Conservation (phyloP, 2,113 vertebrate genomes). For the Ceuthmochares aereus region DNA sequence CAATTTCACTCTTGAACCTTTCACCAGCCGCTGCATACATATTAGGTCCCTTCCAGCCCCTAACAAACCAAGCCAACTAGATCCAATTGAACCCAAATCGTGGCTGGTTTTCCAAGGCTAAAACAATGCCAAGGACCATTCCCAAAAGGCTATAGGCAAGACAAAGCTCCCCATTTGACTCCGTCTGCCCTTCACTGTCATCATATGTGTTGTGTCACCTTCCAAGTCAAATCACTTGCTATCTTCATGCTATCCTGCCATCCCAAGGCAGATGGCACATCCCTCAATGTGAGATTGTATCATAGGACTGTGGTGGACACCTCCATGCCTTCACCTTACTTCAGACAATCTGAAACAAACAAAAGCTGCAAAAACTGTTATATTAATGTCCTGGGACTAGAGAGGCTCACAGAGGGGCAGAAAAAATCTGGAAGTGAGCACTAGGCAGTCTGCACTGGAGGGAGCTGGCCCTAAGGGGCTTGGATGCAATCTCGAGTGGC, state of each 20-base stretch:
- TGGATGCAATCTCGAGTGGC: background rate
- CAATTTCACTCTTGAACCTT: background rate
- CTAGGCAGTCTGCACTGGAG: background rate
- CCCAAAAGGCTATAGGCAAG: background rate
- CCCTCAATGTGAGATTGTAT: background rate
- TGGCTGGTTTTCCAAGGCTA: background rate
- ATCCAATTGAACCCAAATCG: background rate
- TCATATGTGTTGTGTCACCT: accelerated
- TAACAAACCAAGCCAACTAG: background rate
- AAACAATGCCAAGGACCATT: background rate
- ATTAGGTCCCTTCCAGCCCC: background rate
- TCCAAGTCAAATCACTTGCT: background rate
- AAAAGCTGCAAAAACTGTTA: background rate
- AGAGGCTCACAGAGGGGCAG: background rate
- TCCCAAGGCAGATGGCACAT: accelerated
- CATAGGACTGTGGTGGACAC: background rate
- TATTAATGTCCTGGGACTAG: background rate
- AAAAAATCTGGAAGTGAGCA: background rate
- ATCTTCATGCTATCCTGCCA: no score
- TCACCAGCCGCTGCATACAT: accelerated
- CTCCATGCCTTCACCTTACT: background rate
- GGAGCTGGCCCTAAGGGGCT: background rate
- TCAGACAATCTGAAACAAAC: background rate
- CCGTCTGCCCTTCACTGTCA: background rate
- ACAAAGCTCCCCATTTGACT: background rate